Evolutionary conservation across 2,888 invertebrate species (phyloP), one percentile per base, ranked within the genome.

Genomic region (Papilio demoleus): DNA sequence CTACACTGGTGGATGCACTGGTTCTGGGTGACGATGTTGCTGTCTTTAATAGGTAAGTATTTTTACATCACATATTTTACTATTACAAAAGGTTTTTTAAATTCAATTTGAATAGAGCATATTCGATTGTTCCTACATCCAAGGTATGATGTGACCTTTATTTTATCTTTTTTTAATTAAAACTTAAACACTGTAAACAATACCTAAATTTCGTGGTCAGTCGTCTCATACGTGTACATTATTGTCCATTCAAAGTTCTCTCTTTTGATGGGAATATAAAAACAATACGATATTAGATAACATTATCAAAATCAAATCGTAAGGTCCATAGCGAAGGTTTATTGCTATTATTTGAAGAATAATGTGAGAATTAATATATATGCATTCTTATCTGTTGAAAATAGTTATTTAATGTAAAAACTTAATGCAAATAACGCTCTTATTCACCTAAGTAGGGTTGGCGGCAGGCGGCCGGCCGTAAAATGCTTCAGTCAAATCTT

Each of bases 1-100:
- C 93, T 96, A 83, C 96, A 96, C 89, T 96, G 96, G 96, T 96
- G 96, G 96, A 96, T 96, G 94, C 96, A 96, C 88, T 96, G 96
- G 96, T 96, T 96, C 92, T 96, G 96, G 96, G 95, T 96, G 93
- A 96, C 96, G 84, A 84, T 87, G 85, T 89, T 92, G 84, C 83
- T 93, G 73, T 79, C 84, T 73, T 79, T 88, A 73, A 79, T 84
- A 72, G 88, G 93, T 92, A 78, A 42, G 63, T 66, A 4, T 40
- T 58, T 56, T 11, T 50, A 31, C 19, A 24, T 34, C 4, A 31
- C 6, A 31, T 4, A 31, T n/a, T n/a, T n/a, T n/a, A n/a, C n/a
- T n/a, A n/a, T n/a, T n/a, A n/a, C n/a, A n/a, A n/a, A n/a, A n/a
- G n/a, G n/a, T n/a, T n/a, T n/a, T n/a, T n/a, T n/a, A n/a, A n/a